Conservation (phyloP, 1,140 invertebrate genomes). For the Hormaphis cornu region DNA sequence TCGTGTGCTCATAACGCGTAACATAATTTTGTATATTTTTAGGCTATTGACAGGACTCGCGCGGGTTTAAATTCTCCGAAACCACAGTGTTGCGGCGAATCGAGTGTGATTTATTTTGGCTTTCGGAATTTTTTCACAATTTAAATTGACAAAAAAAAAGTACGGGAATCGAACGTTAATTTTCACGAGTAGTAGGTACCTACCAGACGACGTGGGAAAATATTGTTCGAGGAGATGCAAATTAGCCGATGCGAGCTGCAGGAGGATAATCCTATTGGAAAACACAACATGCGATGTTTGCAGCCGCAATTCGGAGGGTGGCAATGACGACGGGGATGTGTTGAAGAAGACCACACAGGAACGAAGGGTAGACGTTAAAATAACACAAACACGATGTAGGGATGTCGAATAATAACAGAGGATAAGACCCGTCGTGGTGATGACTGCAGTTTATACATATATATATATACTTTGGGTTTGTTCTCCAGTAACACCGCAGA, state of each 20-base stretch:
- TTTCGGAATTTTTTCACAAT: too few relatives aligned
- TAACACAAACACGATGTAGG: not conserved
- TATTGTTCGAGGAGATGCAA: not conserved
- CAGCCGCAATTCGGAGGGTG: not conserved
- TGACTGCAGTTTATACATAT: too few relatives aligned
- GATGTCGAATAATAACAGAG: not conserved
- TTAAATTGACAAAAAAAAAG: too few relatives aligned
- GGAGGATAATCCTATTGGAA: constrained; percentile 10
- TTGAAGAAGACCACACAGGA: not conserved
- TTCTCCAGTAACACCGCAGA: not conserved
- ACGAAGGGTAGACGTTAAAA: constrained; percentile 1
- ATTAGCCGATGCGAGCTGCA: not conserved
- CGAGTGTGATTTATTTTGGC: too few relatives aligned
- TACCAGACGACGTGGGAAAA: too few relatives aligned
- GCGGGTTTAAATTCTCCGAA: too few relatives aligned
- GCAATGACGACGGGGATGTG: not conserved
- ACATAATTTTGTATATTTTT: too few relatives aligned
- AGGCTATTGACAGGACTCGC: too few relatives aligned
- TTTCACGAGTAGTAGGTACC: too few relatives aligned
- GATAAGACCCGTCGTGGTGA: not conserved
- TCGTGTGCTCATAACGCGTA: too few relatives aligned
- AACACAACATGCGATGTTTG: not conserved
- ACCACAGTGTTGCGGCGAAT: too few relatives aligned
- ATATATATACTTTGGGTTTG: not conserved
- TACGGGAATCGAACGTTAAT: too few relatives aligned